Conservation (phyloP, 2,113 vertebrate genomes). For the Austrofundulus limnaeus region DNA sequence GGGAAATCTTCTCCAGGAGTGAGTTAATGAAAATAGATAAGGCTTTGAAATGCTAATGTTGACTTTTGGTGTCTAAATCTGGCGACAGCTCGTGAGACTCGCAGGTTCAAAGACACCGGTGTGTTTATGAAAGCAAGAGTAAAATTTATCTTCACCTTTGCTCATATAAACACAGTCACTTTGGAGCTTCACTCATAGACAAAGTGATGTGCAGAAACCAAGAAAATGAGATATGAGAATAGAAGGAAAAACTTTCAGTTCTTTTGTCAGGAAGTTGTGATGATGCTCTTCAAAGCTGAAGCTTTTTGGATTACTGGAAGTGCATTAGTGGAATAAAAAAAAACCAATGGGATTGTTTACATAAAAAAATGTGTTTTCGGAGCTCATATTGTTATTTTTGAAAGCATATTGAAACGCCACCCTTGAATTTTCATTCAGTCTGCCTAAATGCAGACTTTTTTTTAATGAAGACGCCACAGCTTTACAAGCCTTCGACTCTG, state of each 20-base stretch:
- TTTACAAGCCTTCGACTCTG: no score
- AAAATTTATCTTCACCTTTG: conserved; percentile 19
- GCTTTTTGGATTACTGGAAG: no score
- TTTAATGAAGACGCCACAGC: no score
- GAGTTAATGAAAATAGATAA: conserved; percentile 52
- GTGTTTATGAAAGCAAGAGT: conserved; percentile 1
- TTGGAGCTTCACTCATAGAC: neutral
- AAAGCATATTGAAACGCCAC: no score
- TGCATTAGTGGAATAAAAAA: no score
- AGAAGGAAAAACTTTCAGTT: neutral
- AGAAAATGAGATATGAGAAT: conserved; percentile 11
- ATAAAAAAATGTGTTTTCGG: no score
- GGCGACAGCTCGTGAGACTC: conserved; percentile 16
- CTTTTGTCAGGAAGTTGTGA: conserved; percentile 7
- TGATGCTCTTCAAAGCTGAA: no score
- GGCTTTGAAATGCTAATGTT: conserved; percentile 61
- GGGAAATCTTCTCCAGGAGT: conserved; percentile 32
- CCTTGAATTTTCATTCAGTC: no score
- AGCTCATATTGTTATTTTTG: no score
- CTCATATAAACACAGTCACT: conserved; percentile 8
- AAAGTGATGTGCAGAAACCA: conserved; percentile 25
- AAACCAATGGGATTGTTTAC: no score
- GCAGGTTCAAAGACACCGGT: conserved; percentile 4
- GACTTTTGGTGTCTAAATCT: conserved; percentile 50
- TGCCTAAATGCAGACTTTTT: no score